Evolutionary conservation across 2,797 vertebrate species (phyloP).

Genomic region (Rhabdophis nuchalis): DNA sequence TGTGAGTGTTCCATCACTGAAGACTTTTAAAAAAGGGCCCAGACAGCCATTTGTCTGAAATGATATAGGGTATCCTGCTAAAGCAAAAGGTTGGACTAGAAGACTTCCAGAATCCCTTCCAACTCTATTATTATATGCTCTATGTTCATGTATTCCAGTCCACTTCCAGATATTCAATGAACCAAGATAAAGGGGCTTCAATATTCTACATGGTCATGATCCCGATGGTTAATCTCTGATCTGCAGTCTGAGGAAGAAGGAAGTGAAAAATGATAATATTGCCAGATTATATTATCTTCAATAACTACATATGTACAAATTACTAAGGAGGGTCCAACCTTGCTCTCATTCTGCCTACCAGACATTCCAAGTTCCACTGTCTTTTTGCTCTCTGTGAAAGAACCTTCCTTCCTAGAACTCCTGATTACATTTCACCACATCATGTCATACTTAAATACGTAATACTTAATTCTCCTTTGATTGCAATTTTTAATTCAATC

Average conservation of each 20-base stretch:
- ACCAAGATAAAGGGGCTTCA: slow-evolving; percentile 28
- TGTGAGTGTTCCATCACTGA: too few species aligned
- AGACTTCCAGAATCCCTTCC: too few species aligned
- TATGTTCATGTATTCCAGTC: slow-evolving; percentile 42
- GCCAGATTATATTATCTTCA: background rate
- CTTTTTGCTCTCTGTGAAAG: background rate
- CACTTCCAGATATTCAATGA: slow-evolving; percentile 5
- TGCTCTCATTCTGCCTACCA: background rate
- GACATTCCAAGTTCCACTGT: background rate
- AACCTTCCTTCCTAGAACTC: background rate
- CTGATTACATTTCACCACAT: background rate
- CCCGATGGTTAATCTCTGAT: slow-evolving; percentile 53
- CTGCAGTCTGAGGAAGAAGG: slow-evolving; percentile 57
- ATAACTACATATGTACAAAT: background rate
- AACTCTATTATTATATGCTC: too few species aligned
- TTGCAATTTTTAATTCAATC: background rate
- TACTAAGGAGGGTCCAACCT: too few species aligned
- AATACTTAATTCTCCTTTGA: background rate
- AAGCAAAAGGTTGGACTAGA: too few species aligned
- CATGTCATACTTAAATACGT: background rate
- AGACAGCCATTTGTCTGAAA: too few species aligned
- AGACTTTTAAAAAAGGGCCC: too few species aligned
- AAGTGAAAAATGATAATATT: slow-evolving; percentile 42
- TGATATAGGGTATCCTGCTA: too few species aligned
- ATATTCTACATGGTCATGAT: slow-evolving; percentile 46